phyloP scores from a whole-genome alignment of 2,888 invertebrate species.

The Andrena camellia region DNA sequence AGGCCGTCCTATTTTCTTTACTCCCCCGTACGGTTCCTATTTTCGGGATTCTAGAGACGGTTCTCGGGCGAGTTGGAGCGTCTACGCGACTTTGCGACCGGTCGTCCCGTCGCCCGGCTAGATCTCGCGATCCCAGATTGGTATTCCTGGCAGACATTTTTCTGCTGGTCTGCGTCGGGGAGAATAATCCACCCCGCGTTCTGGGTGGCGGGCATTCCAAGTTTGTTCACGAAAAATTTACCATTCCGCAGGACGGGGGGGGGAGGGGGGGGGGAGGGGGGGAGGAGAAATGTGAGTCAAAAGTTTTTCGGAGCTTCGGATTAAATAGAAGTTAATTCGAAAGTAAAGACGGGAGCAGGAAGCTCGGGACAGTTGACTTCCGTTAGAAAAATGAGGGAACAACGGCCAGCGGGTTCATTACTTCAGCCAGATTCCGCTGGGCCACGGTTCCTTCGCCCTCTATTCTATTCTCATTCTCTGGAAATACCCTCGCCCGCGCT shows the following conservation, averaged over 20 bases:
- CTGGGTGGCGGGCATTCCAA: background rate
- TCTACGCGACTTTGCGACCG: conserved; percentile 14
- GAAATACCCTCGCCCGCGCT: background rate
- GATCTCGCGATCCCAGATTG: conserved; percentile 7
- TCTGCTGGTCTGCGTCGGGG: background rate
- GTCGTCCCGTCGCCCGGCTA: background rate
- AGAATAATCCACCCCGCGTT: background rate
- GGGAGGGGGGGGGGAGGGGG: no score
- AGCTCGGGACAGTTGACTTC: background rate
- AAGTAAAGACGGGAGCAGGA: background rate
- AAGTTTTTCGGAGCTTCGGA: background rate
- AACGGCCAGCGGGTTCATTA: conserved; percentile 25
- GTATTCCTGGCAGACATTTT: conserved; percentile 7
- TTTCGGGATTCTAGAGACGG: conserved; percentile 35
- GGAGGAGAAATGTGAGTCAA: background rate
- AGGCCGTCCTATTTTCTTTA: conserved; percentile 31
- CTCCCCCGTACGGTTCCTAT: conserved; percentile 2
- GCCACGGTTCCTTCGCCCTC: conserved; percentile 10
- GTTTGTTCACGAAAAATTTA: background rate
- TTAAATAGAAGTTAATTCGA: conserved; percentile 36
- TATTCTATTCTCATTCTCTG: conserved; percentile 1
- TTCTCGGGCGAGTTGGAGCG: conserved; percentile 1
- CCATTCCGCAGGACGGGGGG: background rate
- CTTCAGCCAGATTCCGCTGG: conserved; percentile 20
- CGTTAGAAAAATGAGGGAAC: conserved; percentile 14